These are phyloP conservation scores for Salvelinus sp. DNA, from an alignment of 2,113 vertebrate species.

Conservation along the genomic window DNA sequence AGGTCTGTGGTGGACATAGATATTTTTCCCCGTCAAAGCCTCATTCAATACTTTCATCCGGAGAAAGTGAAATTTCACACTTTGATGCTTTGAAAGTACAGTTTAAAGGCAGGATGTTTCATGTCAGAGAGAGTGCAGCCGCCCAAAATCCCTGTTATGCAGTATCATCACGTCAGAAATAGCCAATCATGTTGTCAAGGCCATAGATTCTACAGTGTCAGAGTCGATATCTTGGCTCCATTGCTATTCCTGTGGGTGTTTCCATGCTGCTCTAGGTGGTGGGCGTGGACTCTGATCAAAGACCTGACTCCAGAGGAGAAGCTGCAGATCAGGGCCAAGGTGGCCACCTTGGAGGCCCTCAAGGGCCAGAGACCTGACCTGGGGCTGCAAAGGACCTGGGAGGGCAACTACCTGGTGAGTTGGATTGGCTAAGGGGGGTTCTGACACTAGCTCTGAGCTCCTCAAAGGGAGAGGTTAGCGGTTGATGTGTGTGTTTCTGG, in stretches of 20 bases:
- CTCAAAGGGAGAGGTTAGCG: too few relatives aligned
- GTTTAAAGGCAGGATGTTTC: conserved; percentile 35
- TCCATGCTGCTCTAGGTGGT: conserved; percentile 80
- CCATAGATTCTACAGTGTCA: not conserved
- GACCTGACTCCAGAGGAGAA: conserved; percentile 83
- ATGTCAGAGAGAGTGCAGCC: conserved; percentile 34
- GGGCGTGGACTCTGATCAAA: conserved; percentile 89
- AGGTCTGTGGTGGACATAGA: conserved; percentile 47
- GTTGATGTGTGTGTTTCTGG: not conserved
- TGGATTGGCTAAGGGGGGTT: too few relatives aligned
- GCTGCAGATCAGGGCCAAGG: conserved; percentile 91
- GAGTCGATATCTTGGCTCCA: conserved; percentile 16
- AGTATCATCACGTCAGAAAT: conserved; percentile 1
- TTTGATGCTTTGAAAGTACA: conserved; percentile 18
- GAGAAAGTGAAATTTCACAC: not conserved
- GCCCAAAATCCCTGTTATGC: not conserved
- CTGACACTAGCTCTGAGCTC: too few relatives aligned
- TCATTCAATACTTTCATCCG: conserved; percentile 56
- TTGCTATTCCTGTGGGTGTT: conserved; percentile 1
- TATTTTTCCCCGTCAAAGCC: conserved; percentile 56
- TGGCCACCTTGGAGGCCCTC: conserved; percentile 87
- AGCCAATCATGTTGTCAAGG: not conserved
- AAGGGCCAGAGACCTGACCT: conserved; percentile 90
- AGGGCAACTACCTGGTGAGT: conserved; percentile 91
- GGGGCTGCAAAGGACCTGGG: conserved; percentile 90